Conservation (phyloP, 2,888 invertebrate genomes). For the Leptinotarsa peninsularis region DNA sequence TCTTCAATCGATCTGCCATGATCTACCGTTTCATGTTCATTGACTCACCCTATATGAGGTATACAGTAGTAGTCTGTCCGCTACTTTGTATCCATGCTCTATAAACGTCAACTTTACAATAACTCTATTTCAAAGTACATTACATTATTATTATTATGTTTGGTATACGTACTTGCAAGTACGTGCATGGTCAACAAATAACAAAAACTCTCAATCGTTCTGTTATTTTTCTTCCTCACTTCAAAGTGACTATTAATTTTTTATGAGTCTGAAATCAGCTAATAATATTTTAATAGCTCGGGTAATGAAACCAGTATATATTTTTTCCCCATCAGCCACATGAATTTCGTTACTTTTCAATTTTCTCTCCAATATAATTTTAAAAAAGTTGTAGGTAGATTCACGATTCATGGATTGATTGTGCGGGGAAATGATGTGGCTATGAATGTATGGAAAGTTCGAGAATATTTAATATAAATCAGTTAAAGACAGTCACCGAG, state of each 20-base stretch:
- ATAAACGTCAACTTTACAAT: too few species aligned
- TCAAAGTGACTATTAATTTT: conserved; percentile 10
- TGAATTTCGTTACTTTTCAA: neutral
- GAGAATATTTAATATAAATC: too few species aligned
- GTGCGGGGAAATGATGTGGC: neutral
- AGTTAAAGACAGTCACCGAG: too few species aligned
- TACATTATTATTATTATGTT: neutral
- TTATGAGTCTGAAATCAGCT: neutral
- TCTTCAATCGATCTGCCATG: too few species aligned
- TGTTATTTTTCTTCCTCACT: neutral
- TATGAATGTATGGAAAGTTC: too few species aligned
- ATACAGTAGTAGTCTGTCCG: too few species aligned
- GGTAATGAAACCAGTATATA: neutral
- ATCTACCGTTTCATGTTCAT: too few species aligned
- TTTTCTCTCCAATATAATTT: neutral
- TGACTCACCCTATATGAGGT: too few species aligned
- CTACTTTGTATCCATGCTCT: too few species aligned
- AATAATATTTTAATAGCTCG: conserved; percentile 6
- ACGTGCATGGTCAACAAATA: neutral
- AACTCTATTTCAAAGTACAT: too few species aligned
- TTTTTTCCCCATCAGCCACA: neutral
- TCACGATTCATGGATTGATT: neutral
- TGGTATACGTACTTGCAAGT: neutral
- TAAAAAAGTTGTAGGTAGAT: neutral
- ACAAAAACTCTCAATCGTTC: neutral